Base-by-base conservation (phyloP, 1,140 invertebrate genomes). In the Drosophila littoralis region DNA sequence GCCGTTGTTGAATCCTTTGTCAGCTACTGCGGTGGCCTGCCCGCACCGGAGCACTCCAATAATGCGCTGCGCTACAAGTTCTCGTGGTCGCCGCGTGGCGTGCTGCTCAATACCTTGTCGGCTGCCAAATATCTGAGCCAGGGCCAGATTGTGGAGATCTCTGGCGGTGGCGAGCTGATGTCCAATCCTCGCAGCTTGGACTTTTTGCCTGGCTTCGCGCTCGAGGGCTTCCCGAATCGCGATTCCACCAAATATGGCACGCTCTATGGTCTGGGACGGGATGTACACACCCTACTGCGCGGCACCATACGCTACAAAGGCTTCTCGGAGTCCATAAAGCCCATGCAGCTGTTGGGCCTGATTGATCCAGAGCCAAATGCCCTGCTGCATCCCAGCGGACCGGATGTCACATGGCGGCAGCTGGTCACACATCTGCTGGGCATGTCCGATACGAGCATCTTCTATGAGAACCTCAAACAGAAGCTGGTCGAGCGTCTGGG, bases 61-160 rank as follows among this genome's bases (percentile, higher is more conserved):
- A 99, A 99, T 93, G 96, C 98, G 4, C 93, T 99, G 9, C 92
- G 98, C 12, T 99, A 99, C 93, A 99, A 99, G 92, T 99, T 99
- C 92, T 99, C 97, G 9, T 99, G 98, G 98, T 98, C 96, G 63
- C 98, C 98, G 8, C 93, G 96, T 40, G 97, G 97, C 7, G 98
- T 98, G 1, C 93, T 99, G 1, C 93, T 98, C 0, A 99, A 99
- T 79, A 97, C 98, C 0, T 93, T 99, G 3, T 95, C 96, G 13
- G 95, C 95, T 2, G 98, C 98, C 3, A 97, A 96, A 92, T 99
- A 98, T 92, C 92, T 98, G 9, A 94, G 96, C 65, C 95, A 96
- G 91, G 97, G 96, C 73, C 95, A 98, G 93, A 94, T 97, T 51
- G 95, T 99, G 0, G 97, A 99, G 91, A 97, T 99, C n/a, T 93